Evolutionary conservation across 2,797 vertebrate genomes (phyloP), one percentile per base, ranked within the genome.

Genomic region (Muscicapa comitata): DNA sequence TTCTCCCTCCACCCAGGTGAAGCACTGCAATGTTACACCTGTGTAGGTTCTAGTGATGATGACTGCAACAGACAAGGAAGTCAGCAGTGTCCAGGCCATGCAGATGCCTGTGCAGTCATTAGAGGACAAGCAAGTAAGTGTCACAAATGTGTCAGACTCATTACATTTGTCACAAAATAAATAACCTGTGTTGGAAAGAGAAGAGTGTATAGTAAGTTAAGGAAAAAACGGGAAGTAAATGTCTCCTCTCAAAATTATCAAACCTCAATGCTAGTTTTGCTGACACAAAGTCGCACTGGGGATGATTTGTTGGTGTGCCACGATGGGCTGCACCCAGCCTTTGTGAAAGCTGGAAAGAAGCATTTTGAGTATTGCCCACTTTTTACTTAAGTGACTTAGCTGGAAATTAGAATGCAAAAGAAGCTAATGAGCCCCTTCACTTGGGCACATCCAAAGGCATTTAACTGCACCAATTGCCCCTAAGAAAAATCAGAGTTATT

Each of bases 11-110:
- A 10, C 20, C 29, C 96, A 99, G 99, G 98, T 59, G 97, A 98
- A 51, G 98, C 98, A 10, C 98, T 99, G 88, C 97, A 94, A 47
- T 99, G 99, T 97, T 99, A 98, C 81, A 98, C 98, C 77, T 99
- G 99, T 40, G 99, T 99, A 97, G 99, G 98, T 62, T 98, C 98
- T 62, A 99, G 97, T 63, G 98, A 99, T 47, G 98, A 98, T 0
- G 98, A 99, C 95, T 99, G 99, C 96, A 99, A 99, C 97, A 98
- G 97, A 4, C 99, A 99, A 96, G 99, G 99, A 47, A 97, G 98
- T 53, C 98, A 98, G 96, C 95, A 97, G 24, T 99, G 99, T 43
- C 98, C 99, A 17, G 98, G 97, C 93, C 98, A 98, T 78, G 98
- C 98, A 4, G 99, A 99, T 33, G 99, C 99, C 1, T 99, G 99